A percentile compares a stretch with the other conserved stretches of the same genome.
phyloP scores from a whole-genome alignment of 2,113 vertebrate genomes.

The Romanogobio albipinnatus region DNA sequence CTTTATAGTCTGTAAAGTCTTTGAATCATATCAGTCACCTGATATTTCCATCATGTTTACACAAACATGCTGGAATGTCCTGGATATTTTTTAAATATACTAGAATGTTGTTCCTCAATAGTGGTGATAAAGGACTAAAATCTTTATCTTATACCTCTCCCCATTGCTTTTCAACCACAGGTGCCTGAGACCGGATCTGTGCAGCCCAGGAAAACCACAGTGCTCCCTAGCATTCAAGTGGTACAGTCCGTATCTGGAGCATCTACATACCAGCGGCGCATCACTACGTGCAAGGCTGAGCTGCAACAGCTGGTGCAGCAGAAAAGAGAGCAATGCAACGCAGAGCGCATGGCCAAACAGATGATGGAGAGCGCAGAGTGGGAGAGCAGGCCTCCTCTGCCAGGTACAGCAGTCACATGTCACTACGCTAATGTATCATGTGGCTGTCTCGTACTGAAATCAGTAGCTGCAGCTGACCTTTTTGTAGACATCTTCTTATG shows the following conservation, averaged over 20 bases:
- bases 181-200: conserved; percentile 73
- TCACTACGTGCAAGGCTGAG: conserved; percentile 91
- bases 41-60: not conserved
- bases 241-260: conserved; percentile 78
- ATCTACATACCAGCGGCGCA: conserved; percentile 86
- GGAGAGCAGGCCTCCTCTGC: conserved; percentile 93
- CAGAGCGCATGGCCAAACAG: conserved; percentile 92
- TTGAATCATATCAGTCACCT: not conserved
- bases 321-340: conserved; percentile 92
- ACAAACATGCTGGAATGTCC: not conserved
- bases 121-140: not conserved
- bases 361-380: conserved; percentile 98
- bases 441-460: not conserved
- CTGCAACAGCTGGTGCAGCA: conserved; percentile 96
- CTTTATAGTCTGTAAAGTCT: not conserved
- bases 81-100: not conserved
- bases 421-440: not conserved
- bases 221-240: conserved; percentile 53
- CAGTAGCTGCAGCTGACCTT: not conserved
- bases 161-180: conserved; percentile 64
- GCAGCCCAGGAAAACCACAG: conserved; percentile 76
- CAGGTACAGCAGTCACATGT: conserved; percentile 74
- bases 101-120: not conserved
- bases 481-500: not conserved
- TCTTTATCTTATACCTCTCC: not conserved